phyloP scores from a whole-genome alignment of 2,113 vertebrate species.

The Platysternon megacephalum region DNA sequence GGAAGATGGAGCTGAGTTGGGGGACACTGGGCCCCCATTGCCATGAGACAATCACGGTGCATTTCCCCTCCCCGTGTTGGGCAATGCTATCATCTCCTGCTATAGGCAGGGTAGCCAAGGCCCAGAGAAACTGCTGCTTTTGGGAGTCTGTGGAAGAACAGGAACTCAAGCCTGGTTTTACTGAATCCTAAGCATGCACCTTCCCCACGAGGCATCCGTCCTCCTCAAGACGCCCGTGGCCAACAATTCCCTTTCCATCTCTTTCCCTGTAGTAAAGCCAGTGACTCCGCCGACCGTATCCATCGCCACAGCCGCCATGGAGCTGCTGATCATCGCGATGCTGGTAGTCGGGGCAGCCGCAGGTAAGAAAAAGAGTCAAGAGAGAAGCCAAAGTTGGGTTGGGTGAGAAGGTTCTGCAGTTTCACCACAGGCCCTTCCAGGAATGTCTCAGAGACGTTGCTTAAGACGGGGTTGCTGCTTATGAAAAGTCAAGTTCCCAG shows the following conservation, averaged over 20 bases:
- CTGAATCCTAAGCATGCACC: neutral
- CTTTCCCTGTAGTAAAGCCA: neutral
- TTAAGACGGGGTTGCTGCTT: neutral
- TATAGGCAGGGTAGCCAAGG: neutral
- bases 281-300: rapidly evolving
- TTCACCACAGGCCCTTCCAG: neutral
- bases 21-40: neutral
- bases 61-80: neutral
- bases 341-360: neutral
- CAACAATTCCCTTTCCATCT: neutral
- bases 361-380: neutral
- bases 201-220: neutral
- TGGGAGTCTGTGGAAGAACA: neutral
- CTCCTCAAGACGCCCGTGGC: neutral
- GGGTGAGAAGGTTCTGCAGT: neutral
- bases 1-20: too few relatives aligned
- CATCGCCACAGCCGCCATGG: neutral
- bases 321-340: neutral
- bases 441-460: neutral
- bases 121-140: neutral
- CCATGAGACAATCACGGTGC: neutral
- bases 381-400: neutral
- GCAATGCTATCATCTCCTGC: neutral
- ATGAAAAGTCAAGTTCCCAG: neutral
- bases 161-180: neutral